These are phyloP conservation scores for Acromyrmex heyeri DNA, from an alignment of 1,140 invertebrate species.

Conservation along the genomic window DNA sequence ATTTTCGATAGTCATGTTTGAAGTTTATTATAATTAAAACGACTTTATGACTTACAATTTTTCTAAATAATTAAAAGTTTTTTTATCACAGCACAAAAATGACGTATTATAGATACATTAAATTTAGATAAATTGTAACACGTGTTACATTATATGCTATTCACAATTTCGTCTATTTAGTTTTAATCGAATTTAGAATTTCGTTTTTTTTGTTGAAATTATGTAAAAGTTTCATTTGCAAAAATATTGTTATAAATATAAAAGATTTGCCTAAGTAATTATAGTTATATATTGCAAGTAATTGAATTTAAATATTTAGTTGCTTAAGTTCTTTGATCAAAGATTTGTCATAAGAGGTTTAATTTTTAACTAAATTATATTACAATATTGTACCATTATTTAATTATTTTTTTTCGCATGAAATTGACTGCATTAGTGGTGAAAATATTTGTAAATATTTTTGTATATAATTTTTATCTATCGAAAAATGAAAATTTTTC, in stretches of 20 bases:
- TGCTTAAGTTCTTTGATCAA: slow-evolving; percentile 80
- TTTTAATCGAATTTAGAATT: slow-evolving; percentile 14
- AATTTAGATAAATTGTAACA: slow-evolving; percentile 31
- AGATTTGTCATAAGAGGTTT: slow-evolving; percentile 80
- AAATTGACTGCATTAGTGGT: slow-evolving; percentile 72
- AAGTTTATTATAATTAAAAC: slow-evolving; percentile 11
- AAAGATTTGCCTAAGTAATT: slow-evolving; percentile 54
- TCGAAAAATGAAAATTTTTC: slow-evolving; percentile 70
- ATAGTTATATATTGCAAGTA: slow-evolving; percentile 68
- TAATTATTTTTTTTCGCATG: slow-evolving; percentile 65
- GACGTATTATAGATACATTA: slow-evolving; percentile 27
- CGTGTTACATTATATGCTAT: slow-evolving; percentile 12
- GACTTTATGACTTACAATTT: slow-evolving; percentile 1
- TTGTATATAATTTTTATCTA: slow-evolving; percentile 80
- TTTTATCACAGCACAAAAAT: slow-evolving; percentile 38
- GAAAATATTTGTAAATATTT: slow-evolving; percentile 81
- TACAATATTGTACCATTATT: slow-evolving; percentile 37
- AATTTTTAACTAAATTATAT: slow-evolving; percentile 80
- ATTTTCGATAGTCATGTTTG: slow-evolving; percentile 38
- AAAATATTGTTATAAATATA: slow-evolving; percentile 45
- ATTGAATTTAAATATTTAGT: slow-evolving; percentile 61
- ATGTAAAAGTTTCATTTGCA: slow-evolving; percentile 20
- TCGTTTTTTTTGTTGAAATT: slow-evolving; percentile 32
- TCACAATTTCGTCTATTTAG: slow-evolving; percentile 26
- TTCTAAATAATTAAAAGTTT: slow-evolving; percentile 37